Conservation (phyloP, 2,113 vertebrate genomes). For the Butastur rufipennis region DNA sequence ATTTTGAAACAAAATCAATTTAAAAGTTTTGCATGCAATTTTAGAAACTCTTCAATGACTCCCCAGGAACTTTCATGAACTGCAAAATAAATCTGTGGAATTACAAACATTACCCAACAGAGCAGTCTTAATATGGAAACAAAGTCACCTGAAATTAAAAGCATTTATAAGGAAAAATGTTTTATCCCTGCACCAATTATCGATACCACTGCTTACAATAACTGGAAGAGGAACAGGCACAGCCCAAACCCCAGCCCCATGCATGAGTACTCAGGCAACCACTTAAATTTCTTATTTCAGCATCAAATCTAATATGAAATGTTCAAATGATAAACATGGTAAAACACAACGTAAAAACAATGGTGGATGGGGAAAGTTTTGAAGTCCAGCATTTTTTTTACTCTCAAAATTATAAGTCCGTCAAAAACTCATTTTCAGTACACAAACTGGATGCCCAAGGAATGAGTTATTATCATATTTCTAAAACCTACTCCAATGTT, state of each 20-base stretch:
- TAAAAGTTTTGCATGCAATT: not conserved
- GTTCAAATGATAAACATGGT: too few relatives aligned
- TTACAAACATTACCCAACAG: not conserved
- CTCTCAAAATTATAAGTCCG: not conserved
- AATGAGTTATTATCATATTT: not conserved
- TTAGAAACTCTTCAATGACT: not conserved
- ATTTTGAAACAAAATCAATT: not conserved
- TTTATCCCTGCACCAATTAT: not conserved
- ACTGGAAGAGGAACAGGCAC: not conserved
- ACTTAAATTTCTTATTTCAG: not conserved
- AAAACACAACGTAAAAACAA: not conserved
- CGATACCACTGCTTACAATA: not conserved
- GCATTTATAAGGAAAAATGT: not conserved
- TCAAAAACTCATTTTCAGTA: not conserved
- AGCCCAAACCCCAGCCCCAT: too few relatives aligned
- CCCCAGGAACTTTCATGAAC: not conserved
- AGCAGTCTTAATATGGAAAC: not conserved
- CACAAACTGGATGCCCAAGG: not conserved
- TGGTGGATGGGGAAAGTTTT: not conserved
- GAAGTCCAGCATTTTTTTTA: not conserved
- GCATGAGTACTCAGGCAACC: fast-evolving
- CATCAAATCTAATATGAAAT: not conserved
- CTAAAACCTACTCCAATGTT: not conserved
- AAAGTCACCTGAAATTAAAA: not conserved
- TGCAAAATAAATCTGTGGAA: not conserved